These are phyloP conservation scores for Propithecus coquereli DNA, from an alignment of 2,113 vertebrate species.

Conservation along the genomic window DNA sequence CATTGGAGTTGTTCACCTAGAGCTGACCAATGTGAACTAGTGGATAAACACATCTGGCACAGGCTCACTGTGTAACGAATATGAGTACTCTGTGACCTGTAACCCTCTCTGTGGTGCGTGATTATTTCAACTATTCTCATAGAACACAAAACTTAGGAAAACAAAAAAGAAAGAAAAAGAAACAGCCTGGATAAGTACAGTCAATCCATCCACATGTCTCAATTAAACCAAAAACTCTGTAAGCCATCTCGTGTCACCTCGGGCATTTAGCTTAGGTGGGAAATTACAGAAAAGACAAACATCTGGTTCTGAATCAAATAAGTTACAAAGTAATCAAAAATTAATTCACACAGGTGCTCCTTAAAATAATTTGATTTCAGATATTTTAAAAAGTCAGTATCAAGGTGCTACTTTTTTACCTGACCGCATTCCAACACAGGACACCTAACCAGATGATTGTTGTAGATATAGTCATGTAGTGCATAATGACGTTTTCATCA, in stretches of 20 bases:
- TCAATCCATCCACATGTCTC: not conserved
- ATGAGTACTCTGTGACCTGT: not conserved
- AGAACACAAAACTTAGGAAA: not conserved
- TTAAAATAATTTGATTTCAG: constrained; percentile 22
- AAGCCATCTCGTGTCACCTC: not conserved
- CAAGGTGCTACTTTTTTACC: not conserved
- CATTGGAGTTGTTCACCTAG: not conserved
- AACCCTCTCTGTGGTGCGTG: not conserved
- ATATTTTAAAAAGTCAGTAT: not conserved
- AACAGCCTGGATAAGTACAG: not conserved
- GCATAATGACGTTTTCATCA: not conserved
- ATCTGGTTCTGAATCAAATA: not conserved
- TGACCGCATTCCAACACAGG: not conserved
- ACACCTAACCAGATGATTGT: not conserved
- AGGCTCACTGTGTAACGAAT: not conserved
- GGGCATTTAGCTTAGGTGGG: not conserved
- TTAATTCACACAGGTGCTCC: not conserved
- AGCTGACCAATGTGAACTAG: not conserved
- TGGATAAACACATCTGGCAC: not conserved
- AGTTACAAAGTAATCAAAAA: not conserved
- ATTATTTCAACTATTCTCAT: not conserved
- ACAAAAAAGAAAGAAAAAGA: not conserved
- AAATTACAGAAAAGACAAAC: not conserved
- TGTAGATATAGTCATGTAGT: not conserved
- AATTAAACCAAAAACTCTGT: not conserved